Percentiles rank a stretch among this genome's conserved stretches.
Conservation (phyloP, 2,797 vertebrate genomes). For the Synanceia verrucosa region DNA sequence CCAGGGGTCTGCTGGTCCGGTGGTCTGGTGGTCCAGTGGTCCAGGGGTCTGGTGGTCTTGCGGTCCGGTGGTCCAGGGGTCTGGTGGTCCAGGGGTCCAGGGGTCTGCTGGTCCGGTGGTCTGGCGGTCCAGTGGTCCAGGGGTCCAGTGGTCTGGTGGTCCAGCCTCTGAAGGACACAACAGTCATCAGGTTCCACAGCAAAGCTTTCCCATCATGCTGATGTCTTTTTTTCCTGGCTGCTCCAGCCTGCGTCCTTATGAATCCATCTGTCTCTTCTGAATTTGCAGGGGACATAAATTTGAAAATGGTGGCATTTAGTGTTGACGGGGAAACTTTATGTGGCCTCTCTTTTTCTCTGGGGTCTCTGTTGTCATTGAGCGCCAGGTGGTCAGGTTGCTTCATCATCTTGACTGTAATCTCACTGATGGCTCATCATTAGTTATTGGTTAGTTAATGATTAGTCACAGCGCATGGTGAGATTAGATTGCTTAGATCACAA, state of each 20-base stretch:
- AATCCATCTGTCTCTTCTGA: neutral
- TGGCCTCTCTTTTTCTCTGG: too few species aligned
- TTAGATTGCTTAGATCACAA: neutral
- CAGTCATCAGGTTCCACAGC: neutral
- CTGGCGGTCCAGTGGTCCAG: too few species aligned
- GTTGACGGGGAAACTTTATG: neutral
- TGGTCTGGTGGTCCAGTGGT: too few species aligned
- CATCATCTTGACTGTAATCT: neutral
- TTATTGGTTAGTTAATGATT: neutral
- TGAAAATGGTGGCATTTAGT: neutral
- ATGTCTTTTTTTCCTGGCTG: neutral
- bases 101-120: slow-evolving; percentile 21
- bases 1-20: too few species aligned
- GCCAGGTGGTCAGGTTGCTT: neutral
- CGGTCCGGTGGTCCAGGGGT: too few species aligned
- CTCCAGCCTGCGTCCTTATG: neutral
- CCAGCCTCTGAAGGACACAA: slow-evolving; percentile 38
- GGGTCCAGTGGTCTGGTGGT: too few species aligned
- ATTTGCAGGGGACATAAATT: neutral
- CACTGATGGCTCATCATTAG: neutral
- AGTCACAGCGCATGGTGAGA: too few species aligned
- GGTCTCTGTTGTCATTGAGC: neutral
- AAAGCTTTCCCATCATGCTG: neutral
- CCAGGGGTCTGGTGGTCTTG: too few species aligned
- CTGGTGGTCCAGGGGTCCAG: too few species aligned